Conservation (phyloP, 1,140 invertebrate genomes). For the Paraescarpia echinospica region DNA sequence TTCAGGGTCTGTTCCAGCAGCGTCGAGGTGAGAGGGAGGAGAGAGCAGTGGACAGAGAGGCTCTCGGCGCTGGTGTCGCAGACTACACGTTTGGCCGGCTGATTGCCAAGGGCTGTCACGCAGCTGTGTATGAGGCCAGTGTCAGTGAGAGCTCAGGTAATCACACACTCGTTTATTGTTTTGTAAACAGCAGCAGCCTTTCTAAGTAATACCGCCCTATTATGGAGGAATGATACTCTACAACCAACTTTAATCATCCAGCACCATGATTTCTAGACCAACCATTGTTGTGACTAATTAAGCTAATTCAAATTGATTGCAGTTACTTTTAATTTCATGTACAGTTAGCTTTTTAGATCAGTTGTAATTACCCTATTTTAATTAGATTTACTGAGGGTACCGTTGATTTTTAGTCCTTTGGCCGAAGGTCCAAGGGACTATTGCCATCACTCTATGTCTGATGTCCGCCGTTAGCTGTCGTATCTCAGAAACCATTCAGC, state of each 20-base stretch:
- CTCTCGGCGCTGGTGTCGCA: not conserved
- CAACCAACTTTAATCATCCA: too few species aligned
- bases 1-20: not conserved
- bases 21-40: not conserved
- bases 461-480: too few species aligned
- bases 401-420: too few species aligned
- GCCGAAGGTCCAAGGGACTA: too few species aligned
- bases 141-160: not conserved
- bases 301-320: not conserved
- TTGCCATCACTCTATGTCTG: too few species aligned
- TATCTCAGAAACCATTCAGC: too few species aligned
- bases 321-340: not conserved
- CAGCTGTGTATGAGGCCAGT: conserved; percentile 19
- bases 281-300: not conserved
- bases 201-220: not conserved
- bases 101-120: conserved; percentile 18
- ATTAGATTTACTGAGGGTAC: too few species aligned
- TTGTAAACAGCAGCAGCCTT: not conserved
- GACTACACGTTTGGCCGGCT: conserved; percentile 7
- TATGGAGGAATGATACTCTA: too few species aligned
- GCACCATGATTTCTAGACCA: too few species aligned
- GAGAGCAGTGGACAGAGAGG: not conserved
- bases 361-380: too few species aligned
- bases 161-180: not conserved
- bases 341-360: not conserved